Conservation (phyloP, 1,140 invertebrate genomes). For the Orius laevigatus region DNA sequence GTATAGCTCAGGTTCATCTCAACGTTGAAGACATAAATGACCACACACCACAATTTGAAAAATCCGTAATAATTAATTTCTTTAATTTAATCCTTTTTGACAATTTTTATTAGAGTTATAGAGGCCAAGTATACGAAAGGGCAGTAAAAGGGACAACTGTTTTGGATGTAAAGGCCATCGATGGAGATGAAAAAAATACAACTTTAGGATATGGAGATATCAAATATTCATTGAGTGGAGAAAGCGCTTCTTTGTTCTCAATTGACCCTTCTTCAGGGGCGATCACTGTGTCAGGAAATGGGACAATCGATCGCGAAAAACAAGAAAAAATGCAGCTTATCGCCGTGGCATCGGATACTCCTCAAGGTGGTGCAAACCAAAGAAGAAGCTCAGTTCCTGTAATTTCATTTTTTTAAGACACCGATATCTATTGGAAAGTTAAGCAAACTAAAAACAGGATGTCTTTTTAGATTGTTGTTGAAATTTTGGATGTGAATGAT, state of each 20-base stretch:
- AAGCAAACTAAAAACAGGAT: background rate
- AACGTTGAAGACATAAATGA: conserved; percentile 62
- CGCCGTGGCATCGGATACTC: conserved; percentile 56
- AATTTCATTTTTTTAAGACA: conserved; percentile 14
- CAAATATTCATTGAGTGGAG: conserved; percentile 48
- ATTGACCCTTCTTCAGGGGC: conserved; percentile 49
- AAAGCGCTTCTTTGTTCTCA: conserved; percentile 50
- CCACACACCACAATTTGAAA: conserved; percentile 55
- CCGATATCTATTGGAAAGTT: too few relatives aligned
- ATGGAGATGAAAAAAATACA: conserved; percentile 47
- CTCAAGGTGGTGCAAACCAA: conserved; percentile 44
- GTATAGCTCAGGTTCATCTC: conserved; percentile 48
- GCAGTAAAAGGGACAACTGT: conserved; percentile 47
- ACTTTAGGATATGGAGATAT: conserved; percentile 49
- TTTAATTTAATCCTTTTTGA: background rate
- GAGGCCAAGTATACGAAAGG: conserved; percentile 51
- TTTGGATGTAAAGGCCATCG: conserved; percentile 47
- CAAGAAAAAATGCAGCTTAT: conserved; percentile 48
- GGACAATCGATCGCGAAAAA: conserved; percentile 54
- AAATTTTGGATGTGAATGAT: conserved; percentile 69
- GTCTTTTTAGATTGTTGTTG: conserved; percentile 35
- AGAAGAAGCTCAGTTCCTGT: conserved; percentile 34
- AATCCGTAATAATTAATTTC: conserved; percentile 30
- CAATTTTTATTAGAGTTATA: conserved; percentile 36
- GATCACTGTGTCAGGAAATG: conserved; percentile 46